Evolutionary conservation across 2,113 vertebrate species (phyloP), one percentile per base, ranked within the genome.

Genomic region (Kryptolebias marmoratus): DNA sequence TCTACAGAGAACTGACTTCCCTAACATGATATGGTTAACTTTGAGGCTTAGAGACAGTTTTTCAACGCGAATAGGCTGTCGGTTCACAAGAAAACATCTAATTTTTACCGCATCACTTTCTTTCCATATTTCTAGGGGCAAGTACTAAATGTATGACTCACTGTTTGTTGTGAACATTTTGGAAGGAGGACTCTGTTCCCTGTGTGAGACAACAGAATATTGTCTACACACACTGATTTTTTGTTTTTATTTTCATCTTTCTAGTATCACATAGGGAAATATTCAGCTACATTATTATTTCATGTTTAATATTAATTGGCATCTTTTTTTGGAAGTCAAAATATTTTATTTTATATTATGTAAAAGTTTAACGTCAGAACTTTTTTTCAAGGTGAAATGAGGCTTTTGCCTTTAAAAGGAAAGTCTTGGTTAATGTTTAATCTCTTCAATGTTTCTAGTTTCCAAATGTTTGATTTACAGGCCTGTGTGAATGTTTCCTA

Each of bases 11-110:
- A 76, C 75, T 68, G 15, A 32, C 68, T 80, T 57, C 61, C 5
- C 58, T 80, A 76, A 68, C 56, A 80, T 68, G 57, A 61, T 64
- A 65, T 65, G 77, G 79, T 83, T 81, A 74, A 77, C 49, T 60
- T 36, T 18, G 39, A 64, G 32, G 64, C 58, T 65, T 7, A 1
- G 16, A 73, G 71, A 61, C 68, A 71, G 22, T 16, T 75, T 59
- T 42, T 47, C 36, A 60, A 44, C 75, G 64, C 57, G 54, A 80
- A 58, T 71, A 49, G 60, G 57, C 16, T 53, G 61, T 48, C 50
- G 47, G 0, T 28, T 57, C 67, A 55, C 73, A 80, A 79, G 82
- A 64, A 44, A 22, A 28, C 45, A 3, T 48, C 60, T 66, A 79
- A 74, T 72, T 56, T 72, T 3, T 22, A 32, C 54, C 39, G 55